Evolutionary conservation across 1,140 invertebrate species (phyloP), one percentile per base, ranked within the genome.

Genomic region (Cephus cinctus): DNA sequence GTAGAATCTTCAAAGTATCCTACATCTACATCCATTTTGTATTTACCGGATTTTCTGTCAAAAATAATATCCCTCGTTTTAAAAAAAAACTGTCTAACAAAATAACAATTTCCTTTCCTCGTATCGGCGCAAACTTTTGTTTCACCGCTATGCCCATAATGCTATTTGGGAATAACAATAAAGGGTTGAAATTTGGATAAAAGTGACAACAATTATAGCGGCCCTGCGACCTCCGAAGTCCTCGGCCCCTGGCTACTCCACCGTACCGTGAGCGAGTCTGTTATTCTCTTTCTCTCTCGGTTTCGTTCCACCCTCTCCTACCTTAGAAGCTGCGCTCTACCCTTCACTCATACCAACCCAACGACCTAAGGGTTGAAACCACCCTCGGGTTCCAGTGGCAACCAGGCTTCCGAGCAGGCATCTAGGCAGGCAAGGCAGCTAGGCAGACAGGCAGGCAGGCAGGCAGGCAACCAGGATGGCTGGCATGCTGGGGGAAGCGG

Each of bases 151-250:
- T 30, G 27, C 27, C 2, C 9, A 11, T 11, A 30, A 9, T 11
- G 9, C 9, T 30, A 9, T 2, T 9, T 11, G 27, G 27, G n/a
- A n/a, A n/a, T n/a, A n/a, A n/a, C n/a, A n/a, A n/a, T n/a, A n/a
- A n/a, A n/a, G n/a, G n/a, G n/a, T n/a, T n/a, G n/a, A 9, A 9
- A 30, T 9, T 30, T 30, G 12, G 12, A 30, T 30, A 50, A 50
- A 63, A 54, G 55, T 44, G 52, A 56, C 50, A 61, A 67, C 59
- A 64, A 69, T 69, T 65, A 71, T 69, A 60, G 53, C 67, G 57
- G 57, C 61, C 57, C 65, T 63, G 61, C 55, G 60, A 68, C 68
- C 67, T 65, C 65, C 54, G 66, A 71, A 71, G 65, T 69, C 56
- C 56, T 71, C 52, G 56, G 63, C 60, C 59, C 54, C 48, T 65